Evolutionary conservation across 2,797 vertebrate genomes (phyloP).

Genomic region (Poecilia velifera): DNA sequence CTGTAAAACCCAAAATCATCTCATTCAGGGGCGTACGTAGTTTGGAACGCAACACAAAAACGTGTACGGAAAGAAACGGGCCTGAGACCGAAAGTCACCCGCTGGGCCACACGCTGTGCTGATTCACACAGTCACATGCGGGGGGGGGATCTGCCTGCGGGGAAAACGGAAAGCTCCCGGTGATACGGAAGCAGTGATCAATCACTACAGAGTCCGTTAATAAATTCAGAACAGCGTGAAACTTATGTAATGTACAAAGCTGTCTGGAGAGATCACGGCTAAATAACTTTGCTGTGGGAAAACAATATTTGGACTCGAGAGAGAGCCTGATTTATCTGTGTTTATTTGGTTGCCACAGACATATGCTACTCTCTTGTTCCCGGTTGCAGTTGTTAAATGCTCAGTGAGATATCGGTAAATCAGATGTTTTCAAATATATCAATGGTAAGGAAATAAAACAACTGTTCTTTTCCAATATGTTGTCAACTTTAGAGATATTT

Average conservation of each 20-base stretch:
- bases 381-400: neutral
- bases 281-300: neutral
- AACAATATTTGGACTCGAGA: neutral
- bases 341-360: neutral
- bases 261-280: neutral
- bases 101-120: neutral
- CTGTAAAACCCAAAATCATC: slow-evolving; percentile 9
- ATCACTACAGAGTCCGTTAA: slow-evolving; percentile 11
- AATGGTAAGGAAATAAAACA: no score
- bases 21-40: neutral
- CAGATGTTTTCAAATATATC: neutral
- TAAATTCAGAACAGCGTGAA: slow-evolving; percentile 6
- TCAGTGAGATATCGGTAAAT: neutral
- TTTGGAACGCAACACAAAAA: neutral
- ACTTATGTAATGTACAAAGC: slow-evolving; percentile 11
- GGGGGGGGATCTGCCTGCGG: neutral
- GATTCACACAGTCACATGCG: neutral
- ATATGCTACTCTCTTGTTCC: slow-evolving; percentile 6
- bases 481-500: neutral
- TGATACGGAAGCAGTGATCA: slow-evolving; percentile 3
- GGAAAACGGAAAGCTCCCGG: neutral
- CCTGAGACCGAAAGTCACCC: neutral
- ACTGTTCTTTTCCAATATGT: neutral
- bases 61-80: neutral
- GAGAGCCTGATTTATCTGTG: neutral